These are phyloP conservation scores for Rousettus leschenaultii DNA, from an alignment of 2,113 vertebrate species.

Conservation along the genomic window DNA sequence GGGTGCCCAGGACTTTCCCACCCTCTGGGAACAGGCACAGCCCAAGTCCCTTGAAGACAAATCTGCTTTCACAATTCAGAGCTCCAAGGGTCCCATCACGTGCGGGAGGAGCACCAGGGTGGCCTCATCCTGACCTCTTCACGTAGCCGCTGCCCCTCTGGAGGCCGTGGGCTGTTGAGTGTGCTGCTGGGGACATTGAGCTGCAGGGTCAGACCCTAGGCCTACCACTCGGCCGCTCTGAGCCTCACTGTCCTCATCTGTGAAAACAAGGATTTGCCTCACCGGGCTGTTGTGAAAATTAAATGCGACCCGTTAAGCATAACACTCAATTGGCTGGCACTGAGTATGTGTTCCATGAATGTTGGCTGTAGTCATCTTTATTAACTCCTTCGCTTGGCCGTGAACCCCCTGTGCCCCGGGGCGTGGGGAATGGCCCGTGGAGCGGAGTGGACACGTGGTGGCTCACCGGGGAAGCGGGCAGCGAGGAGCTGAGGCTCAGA, in stretches of 20 bases:
- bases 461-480: not conserved
- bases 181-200: not conserved
- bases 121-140: not conserved
- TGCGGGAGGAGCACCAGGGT: not conserved
- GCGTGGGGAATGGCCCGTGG: accelerated
- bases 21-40: not conserved
- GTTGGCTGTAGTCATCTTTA: not conserved
- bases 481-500: not conserved
- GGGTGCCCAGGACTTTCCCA: not conserved
- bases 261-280: not conserved
- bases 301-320: not conserved
- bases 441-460: accelerated
- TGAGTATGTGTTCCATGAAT: not conserved
- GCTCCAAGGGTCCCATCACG: not conserved
- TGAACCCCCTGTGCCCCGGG: not conserved
- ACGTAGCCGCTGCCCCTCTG: not conserved
- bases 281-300: not conserved
- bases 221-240: not conserved
- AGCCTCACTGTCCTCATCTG: not conserved
- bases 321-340: not conserved
- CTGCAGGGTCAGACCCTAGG: not conserved
- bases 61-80: not conserved
- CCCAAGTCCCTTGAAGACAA: not conserved
- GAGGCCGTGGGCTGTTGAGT: not conserved
- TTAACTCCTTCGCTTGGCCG: not conserved